Conservation (phyloP, 2,797 vertebrate species). For the Gymnoscopelus braueri region DNA sequence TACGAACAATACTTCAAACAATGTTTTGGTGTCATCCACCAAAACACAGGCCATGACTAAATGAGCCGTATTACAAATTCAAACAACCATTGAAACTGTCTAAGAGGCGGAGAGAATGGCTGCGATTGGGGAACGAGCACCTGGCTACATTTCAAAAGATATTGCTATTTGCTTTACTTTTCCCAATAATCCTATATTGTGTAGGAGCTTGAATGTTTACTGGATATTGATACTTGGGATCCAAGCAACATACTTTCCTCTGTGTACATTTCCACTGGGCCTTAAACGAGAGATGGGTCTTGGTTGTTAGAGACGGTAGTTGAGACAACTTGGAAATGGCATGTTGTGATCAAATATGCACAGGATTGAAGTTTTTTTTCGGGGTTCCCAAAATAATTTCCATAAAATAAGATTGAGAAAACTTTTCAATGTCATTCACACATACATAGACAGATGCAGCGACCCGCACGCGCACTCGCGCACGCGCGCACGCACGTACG, state of each 20-base stretch:
- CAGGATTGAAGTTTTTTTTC: too few species aligned
- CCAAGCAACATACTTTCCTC: conserved; percentile 11
- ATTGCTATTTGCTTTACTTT: background rate
- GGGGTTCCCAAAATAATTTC: too few species aligned
- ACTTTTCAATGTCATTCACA: too few species aligned
- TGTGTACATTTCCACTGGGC: background rate
- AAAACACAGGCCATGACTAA: conserved; percentile 27
- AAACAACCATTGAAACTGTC: background rate
- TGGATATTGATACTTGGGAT: conserved; percentile 7
- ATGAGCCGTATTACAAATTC: conserved; percentile 1
- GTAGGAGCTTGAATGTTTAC: background rate
- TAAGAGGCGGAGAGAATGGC: background rate
- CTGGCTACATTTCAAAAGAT: background rate
- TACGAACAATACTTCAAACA: conserved; percentile 5
- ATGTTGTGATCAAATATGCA: too few species aligned
- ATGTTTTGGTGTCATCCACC: conserved; percentile 23
- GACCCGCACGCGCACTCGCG: background rate
- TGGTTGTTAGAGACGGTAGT: too few species aligned
- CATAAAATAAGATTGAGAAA: too few species aligned
- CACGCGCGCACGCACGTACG: conserved; percentile 9
- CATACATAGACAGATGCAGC: background rate
- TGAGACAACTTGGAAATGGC: too few species aligned
- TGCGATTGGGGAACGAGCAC: background rate
- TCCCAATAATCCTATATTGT: conserved; percentile 3
- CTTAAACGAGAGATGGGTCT: too few species aligned